Conservation (phyloP, 2,113 vertebrate genomes). For the Caranx melampygus region DNA sequence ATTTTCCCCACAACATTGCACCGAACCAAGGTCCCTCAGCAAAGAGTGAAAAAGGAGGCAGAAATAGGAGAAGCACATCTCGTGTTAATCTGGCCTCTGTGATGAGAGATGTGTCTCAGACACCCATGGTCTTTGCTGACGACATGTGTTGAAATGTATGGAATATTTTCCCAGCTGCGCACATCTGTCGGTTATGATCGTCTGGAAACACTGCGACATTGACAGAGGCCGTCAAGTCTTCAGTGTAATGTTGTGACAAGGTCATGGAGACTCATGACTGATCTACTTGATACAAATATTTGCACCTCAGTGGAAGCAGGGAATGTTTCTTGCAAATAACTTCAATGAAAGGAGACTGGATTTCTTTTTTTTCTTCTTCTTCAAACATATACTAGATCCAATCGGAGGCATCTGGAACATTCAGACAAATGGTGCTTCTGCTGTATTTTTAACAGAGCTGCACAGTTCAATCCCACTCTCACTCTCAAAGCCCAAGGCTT, state of each 20-base stretch:
- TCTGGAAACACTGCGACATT: conserved; percentile 28
- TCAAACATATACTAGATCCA: conserved; percentile 14
- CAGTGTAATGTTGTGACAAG: conserved; percentile 1
- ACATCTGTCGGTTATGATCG: conserved; percentile 14
- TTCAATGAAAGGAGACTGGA: conserved; percentile 29
- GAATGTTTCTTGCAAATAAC: conserved; percentile 34
- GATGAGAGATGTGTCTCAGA: conserved; percentile 40
- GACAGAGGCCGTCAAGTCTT: conserved; percentile 30
- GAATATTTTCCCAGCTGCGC: neutral
- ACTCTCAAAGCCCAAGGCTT: conserved; percentile 76
- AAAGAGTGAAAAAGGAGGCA: neutral
- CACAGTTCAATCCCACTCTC: conserved; percentile 76
- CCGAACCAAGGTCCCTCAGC: conserved; percentile 54
- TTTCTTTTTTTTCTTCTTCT: neutral
- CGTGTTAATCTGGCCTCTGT: conserved; percentile 51
- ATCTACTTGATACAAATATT: conserved; percentile 53
- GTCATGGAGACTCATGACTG: conserved; percentile 33
- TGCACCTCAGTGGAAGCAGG: conserved; percentile 41
- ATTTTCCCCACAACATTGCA: conserved; percentile 70
- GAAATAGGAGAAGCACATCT: conserved; percentile 31
- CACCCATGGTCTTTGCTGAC: conserved; percentile 15
- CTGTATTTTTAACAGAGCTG: conserved; percentile 71
- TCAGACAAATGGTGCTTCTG: conserved; percentile 17
- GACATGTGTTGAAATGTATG: conserved; percentile 30
- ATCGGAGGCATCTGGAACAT: conserved; percentile 53